Evolutionary conservation across 2,888 invertebrate genomes (phyloP), one percentile per base, ranked within the genome.

Genomic region (Drosophila stalkeri): DNA sequence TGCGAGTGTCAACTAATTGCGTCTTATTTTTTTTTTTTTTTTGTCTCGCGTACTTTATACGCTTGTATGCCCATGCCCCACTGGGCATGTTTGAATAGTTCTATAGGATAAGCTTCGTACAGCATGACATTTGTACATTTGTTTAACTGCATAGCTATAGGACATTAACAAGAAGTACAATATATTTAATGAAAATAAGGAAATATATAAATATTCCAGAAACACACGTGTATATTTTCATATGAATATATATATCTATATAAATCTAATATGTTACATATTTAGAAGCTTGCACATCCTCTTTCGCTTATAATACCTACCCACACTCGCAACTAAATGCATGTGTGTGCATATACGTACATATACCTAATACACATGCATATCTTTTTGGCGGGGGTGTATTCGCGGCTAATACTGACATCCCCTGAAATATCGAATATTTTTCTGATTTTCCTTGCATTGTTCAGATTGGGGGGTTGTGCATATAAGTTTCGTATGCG

Each of bases 21-120:
- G 83, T 84, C 86, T 87, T 87, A 84, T 47, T 84, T 77, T 82
- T 72, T 79, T 77, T 82, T 72, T 79, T 47, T 66, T 78, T 57
- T 62, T 51, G 62, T 27, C 27, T 27, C 71, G 55, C 37, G 59
- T 55, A 77, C 63, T 69, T 66, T 23, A 60, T 60, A 63, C 46
- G 49, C 39, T 68, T 55, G 23, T 62, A 55, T 59, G 49, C 46
- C 27, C 49, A 27, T 27, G n/a, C 51, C 51, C 12, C 43, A 47
- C 52, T 64, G 43, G 61, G 35, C 59, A 46, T 68, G 64, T 56
- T 67, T 72, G 49, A 39, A 79, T 79, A 75, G 77, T 63, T 77
- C 33, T 47, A 61, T 64, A 66, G 49, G 55, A 52, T 68, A 79
- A 61, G 47, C 63, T 64, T 79, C 54, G 71, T 54, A 64, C 60